These are phyloP conservation scores for Gallinago paraguaiae DNA, from an alignment of 2,113 vertebrate species.

Conservation along the genomic window DNA sequence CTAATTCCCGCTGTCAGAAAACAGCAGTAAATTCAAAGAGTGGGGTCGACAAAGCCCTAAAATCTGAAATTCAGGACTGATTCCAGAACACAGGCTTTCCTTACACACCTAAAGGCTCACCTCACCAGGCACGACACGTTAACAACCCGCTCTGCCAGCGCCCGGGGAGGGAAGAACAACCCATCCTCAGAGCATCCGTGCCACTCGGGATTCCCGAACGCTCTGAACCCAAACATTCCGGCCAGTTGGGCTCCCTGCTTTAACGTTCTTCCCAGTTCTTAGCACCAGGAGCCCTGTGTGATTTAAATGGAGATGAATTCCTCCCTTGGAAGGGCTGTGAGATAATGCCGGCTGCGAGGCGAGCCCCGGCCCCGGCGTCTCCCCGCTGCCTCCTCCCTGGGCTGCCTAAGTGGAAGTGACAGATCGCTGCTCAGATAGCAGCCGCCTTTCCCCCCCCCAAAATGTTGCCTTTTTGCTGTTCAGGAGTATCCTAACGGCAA, in stretches of 20 bases:
- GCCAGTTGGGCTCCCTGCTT: background rate
- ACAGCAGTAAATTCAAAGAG: background rate
- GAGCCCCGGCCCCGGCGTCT: constrained; percentile 53
- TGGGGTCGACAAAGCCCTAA: background rate
- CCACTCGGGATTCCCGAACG: background rate
- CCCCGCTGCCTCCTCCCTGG: constrained; percentile 70
- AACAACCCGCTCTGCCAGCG: background rate
- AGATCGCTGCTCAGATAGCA: constrained; percentile 91
- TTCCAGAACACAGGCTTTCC: background rate
- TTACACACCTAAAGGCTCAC: background rate
- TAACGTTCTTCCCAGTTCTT: background rate
- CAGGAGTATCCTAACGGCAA: constrained; percentile 89
- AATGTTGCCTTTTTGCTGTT: constrained; percentile 90
- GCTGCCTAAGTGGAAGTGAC: constrained; percentile 90
- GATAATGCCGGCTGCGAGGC: background rate
- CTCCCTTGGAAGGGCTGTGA: constrained; percentile 18
- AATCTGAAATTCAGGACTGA: background rate
- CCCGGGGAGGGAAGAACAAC: background rate
- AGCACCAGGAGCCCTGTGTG: background rate
- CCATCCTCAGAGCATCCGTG: background rate
- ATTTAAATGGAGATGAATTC: constrained; percentile 54
- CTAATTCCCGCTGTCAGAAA: background rate
- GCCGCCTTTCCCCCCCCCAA: constrained; percentile 77
- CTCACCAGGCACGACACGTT: background rate
- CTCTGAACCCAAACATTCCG: background rate